Conservation (phyloP, 1,140 invertebrate genomes). For the Ceratina japonica region DNA sequence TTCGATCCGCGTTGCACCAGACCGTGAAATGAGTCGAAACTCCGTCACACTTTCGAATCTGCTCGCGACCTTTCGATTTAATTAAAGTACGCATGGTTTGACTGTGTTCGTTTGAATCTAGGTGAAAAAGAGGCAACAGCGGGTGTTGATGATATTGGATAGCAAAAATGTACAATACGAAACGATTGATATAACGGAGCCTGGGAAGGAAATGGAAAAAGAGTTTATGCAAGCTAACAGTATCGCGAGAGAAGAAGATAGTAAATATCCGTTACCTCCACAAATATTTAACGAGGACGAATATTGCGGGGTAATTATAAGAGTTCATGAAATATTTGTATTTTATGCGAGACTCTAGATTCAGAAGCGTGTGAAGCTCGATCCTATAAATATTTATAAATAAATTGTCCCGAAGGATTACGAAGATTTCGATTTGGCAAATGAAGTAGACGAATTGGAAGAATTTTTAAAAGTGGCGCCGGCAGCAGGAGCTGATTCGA, state of each 20-base stretch:
- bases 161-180: slow-evolving; percentile 93
- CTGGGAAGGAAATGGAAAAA: slow-evolving; percentile 91
- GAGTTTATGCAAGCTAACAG: slow-evolving; percentile 95
- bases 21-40: not conserved
- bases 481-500: slow-evolving; percentile 77
- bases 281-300: slow-evolving; percentile 96
- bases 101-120: slow-evolving; percentile 71
- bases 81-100: not conserved
- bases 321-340: not conserved
- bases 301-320: slow-evolving; percentile 92
- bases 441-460: slow-evolving; percentile 94
- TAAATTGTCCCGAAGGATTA: slow-evolving; percentile 85
- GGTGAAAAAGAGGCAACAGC: slow-evolving; percentile 96
- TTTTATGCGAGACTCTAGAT: not conserved
- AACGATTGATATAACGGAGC: slow-evolving; percentile 95
- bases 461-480: slow-evolving; percentile 88
- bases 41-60: not conserved
- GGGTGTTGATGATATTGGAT: slow-evolving; percentile 94
- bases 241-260: slow-evolving; percentile 84
- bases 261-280: slow-evolving; percentile 90
- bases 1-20: not conserved
- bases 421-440: slow-evolving; percentile 93
- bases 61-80: no score
- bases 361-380: not conserved
- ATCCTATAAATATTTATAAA: slow-evolving; percentile 31